Percentiles rank a stretch among this genome's conserved stretches.
Evolutionary conservation across 2,888 invertebrate species (phyloP).

Genomic region (Kryphioiulus occultus): DNA sequence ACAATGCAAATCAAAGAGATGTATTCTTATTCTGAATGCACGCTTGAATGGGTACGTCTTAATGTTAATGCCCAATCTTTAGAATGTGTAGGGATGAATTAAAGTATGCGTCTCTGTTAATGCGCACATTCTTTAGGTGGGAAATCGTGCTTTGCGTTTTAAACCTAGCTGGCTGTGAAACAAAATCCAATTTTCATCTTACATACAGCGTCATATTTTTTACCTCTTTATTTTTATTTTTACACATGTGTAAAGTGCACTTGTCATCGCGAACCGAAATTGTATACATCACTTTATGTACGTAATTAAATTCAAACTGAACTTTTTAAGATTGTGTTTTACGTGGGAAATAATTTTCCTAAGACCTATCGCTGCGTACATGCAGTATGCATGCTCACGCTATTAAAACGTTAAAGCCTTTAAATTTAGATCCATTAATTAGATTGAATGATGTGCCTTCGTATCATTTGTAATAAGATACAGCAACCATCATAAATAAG

Average conservation of each 20-base stretch:
- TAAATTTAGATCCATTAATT: not conserved
- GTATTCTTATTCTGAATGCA: not conserved
- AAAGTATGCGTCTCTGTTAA: not conserved
- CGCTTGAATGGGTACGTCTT: not conserved
- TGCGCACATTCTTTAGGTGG: not conserved
- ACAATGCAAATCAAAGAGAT: not conserved
- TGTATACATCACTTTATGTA: not conserved
- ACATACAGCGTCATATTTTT: not conserved
- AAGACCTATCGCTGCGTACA: no score
- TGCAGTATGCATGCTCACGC: not conserved
- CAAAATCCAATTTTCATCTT: not conserved
- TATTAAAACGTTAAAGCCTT: not conserved
- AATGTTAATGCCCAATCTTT: not conserved
- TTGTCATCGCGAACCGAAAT: not conserved
- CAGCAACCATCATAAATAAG: not conserved
- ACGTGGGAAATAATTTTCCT: not conserved
- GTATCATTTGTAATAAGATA: not conserved
- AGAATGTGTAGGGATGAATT: not conserved
- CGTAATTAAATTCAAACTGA: not conserved
- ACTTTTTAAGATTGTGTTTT: not conserved
- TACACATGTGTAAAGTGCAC: no score
- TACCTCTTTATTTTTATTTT: no score
- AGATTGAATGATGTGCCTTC: constrained; percentile 2
- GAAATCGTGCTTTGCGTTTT: constrained; percentile 17
- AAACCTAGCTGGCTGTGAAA: not conserved